Evolutionary conservation across 2,888 invertebrate genomes (phyloP).

Genomic region (Drosophila borealis): DNA sequence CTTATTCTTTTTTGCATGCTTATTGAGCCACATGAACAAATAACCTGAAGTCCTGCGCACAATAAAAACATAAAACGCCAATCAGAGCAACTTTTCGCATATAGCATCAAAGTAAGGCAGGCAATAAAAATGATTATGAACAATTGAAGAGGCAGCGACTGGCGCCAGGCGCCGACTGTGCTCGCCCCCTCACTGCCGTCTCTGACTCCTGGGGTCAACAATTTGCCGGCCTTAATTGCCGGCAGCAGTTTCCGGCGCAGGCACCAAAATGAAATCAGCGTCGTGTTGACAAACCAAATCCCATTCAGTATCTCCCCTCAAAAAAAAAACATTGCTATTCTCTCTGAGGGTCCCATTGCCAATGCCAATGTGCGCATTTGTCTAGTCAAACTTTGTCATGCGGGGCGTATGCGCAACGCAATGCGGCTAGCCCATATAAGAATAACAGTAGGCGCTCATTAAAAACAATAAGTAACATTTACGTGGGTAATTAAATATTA

Average conservation of each 20-base stretch:
- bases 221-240: conserved; percentile 72
- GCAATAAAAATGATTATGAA: conserved; percentile 81
- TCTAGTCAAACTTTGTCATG: conserved; percentile 38
- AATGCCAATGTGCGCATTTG: conserved; percentile 46
- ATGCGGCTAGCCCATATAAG: conserved; percentile 35
- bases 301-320: conserved; percentile 25
- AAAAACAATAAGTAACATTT: background rate
- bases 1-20: conserved; percentile 54
- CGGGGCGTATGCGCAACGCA: conserved; percentile 64
- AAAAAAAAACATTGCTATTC: conserved; percentile 2
- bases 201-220: conserved; percentile 39
- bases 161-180: conserved; percentile 48
- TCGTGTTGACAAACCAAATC: conserved; percentile 45
- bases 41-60: conserved; percentile 72
- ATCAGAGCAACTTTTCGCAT: conserved; percentile 76
- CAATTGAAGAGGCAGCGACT: conserved; percentile 77
- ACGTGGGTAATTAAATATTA: background rate
- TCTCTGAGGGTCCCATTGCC: conserved; percentile 9
- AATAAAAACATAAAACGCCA: conserved; percentile 79
- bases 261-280: conserved; percentile 74
- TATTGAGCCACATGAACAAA: conserved; percentile 75
- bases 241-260: conserved; percentile 74
- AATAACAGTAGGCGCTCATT: conserved; percentile 20
- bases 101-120: conserved; percentile 76
- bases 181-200: conserved; percentile 25